Evolutionary conservation across 2,113 vertebrate species (phyloP), one percentile per base, ranked within the genome.

Genomic region (Myotis lucifugus): DNA sequence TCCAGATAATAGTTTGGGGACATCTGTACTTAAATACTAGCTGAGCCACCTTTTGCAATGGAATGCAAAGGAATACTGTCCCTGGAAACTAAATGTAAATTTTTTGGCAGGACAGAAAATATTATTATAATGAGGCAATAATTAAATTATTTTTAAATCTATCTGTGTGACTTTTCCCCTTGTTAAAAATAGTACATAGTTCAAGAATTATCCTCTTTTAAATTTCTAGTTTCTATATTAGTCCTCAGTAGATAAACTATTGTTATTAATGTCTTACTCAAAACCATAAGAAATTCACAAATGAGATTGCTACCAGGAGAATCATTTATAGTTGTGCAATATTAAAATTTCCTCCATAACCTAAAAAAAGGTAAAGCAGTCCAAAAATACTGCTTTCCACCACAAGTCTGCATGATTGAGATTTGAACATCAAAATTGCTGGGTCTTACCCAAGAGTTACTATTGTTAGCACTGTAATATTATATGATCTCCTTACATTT

Each of bases 121-220:
- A 69, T 85, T 86, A 84, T 79, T 91, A 90, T 87, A 88, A 94
- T 92, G 82, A 74, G 93, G 78, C 96, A 96, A 95, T 92, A 95
- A 95, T 95, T 81, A 70, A 86, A 87, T 76, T 95, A 85, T 94
- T 94, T 95, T 48, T 17, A 96, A 95, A 92, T 76, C 76, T 95
- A 56, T 95, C 61, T 61, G 76, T 94, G 95, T 96, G 88, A 88
- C 91, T 96, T 73, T 96, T 92, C 79, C 69, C 84, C 37, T 59
- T 77, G 48, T 37, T 74, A 72, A 92, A 93, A 94, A 79, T 74
- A 85, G 69, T 90, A 27, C 25, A 61, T 46, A 91, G 18, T 64
- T 93, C 32, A 79, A 94, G 56, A 96, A 76, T 54, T 88, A 82
- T 3, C 10, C 94, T 77, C 10, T 76, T 79, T 52, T 84, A 34